These are phyloP conservation scores for Drosophila seclusa DNA, from an alignment of 2,888 invertebrate genomes.

Conservation along the genomic window DNA sequence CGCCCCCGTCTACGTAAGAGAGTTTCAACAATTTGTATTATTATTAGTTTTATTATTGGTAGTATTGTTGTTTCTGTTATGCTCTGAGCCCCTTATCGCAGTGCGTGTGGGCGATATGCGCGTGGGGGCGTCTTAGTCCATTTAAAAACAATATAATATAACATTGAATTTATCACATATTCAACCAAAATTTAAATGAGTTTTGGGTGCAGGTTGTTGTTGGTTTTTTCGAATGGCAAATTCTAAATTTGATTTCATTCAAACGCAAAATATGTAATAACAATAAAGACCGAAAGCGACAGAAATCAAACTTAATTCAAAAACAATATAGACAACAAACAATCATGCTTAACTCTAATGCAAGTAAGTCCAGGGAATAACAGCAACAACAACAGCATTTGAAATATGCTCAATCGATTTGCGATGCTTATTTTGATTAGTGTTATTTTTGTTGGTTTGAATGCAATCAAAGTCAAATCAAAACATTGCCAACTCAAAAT, in stretches of 20 bases:
- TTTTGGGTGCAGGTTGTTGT: constrained; percentile 17
- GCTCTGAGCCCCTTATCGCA: constrained; percentile 40
- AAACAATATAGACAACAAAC: constrained; percentile 25
- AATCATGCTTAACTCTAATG: constrained; percentile 45
- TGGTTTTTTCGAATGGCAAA: constrained; percentile 2
- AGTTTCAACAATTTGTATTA: constrained; percentile 45
- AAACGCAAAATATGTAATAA: constrained; percentile 53
- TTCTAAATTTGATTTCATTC: constrained; percentile 41
- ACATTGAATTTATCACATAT: constrained; percentile 18
- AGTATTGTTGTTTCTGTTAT: constrained; percentile 26
- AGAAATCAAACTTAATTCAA: constrained; percentile 10
- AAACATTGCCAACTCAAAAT: constrained; percentile 33
- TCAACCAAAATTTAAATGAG: not conserved
- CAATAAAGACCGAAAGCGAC: constrained; percentile 35
- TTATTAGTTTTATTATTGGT: constrained; percentile 33
- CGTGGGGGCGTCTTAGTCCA: constrained; percentile 61
- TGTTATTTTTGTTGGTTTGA: constrained; percentile 22
- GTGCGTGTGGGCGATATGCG: constrained; percentile 44
- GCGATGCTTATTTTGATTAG: constrained; percentile 52
- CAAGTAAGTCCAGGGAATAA: constrained; percentile 39
- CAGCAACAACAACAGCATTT: constrained; percentile 37
- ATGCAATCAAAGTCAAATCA: constrained; percentile 61
- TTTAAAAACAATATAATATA: constrained; percentile 18
- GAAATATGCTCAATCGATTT: constrained; percentile 56
- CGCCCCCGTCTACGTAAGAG: constrained; percentile 60